Conservation (phyloP, 1,140 invertebrate genomes). For the Littorina saxatilis region DNA sequence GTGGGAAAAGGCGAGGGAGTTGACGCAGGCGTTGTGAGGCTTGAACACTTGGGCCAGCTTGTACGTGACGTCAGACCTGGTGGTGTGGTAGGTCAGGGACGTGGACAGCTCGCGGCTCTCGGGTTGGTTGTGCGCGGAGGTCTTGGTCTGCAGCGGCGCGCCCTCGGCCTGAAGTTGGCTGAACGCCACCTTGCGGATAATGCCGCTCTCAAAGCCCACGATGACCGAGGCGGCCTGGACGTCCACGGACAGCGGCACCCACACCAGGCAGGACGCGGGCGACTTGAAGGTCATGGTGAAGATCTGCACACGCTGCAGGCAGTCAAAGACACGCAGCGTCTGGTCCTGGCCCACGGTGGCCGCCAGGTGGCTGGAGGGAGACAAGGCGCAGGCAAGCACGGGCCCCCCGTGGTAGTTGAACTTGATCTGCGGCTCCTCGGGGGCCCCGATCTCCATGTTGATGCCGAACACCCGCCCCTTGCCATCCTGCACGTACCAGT, state of each 20-base stretch:
- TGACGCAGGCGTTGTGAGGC: not conserved
- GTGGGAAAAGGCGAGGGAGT: not conserved
- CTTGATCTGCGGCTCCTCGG: not conserved
- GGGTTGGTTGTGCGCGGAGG: no score
- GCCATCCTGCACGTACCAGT: slow-evolving; percentile 45
- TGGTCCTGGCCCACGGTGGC: slow-evolving; percentile 40
- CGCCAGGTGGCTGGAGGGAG: slow-evolving; percentile 2
- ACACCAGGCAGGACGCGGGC: not conserved
- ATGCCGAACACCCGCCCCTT: slow-evolving; percentile 33
- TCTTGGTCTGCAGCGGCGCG: no score
- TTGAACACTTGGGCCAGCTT: slow-evolving; percentile 7
- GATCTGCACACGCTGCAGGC: slow-evolving; percentile 19
- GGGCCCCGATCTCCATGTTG: slow-evolving; percentile 1
- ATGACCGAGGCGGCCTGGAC: not conserved
- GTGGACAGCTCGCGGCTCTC: no score
- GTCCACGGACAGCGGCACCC: not conserved
- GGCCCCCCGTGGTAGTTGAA: slow-evolving; percentile 38
- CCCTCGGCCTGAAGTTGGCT: not conserved
- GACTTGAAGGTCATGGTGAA: slow-evolving; percentile 8
- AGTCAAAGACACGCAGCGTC: slow-evolving; percentile 38
- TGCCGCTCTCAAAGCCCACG: slow-evolving; percentile 12
- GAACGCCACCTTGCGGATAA: slow-evolving; percentile 4
- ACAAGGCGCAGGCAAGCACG: slow-evolving; percentile 25
- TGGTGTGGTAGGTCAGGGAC: no score
- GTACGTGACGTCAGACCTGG: no score